Conservation (phyloP, 2,797 vertebrate genomes). For the Capromys pilorides region DNA sequence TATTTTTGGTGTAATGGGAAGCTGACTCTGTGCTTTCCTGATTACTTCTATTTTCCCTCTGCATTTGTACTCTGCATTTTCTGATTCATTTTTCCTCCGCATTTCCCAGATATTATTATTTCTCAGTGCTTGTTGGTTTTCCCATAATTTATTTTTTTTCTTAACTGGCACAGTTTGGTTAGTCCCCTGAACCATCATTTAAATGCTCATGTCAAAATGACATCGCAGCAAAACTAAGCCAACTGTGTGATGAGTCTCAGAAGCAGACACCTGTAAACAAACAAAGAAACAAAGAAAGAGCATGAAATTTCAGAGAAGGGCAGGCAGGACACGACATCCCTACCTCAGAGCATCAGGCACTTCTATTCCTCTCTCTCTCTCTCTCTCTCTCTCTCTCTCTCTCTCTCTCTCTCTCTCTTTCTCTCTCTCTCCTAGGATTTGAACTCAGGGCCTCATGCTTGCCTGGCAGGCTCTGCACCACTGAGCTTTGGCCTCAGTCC, state of each 20-base stretch:
- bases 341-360: not conserved
- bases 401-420: too few relatives aligned
- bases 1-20: not conserved
- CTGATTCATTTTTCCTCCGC: not conserved
- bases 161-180: not conserved
- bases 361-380: not conserved
- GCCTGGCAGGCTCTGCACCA: too few relatives aligned
- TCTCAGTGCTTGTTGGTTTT: not conserved
- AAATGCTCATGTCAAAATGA: not conserved
- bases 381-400: too few relatives aligned
- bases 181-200: not conserved
- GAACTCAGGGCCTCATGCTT: too few relatives aligned
- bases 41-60: not conserved
- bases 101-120: not conserved
- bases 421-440: too few relatives aligned
- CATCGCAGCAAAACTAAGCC: not conserved
- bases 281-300: not conserved
- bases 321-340: not conserved
- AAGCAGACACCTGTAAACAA: not conserved
- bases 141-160: not conserved
- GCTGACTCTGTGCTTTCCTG: not conserved
- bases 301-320: not conserved
- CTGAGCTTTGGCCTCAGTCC: too few relatives aligned
- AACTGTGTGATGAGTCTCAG: not conserved
- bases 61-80: not conserved